Percentiles rank a stretch among this genome's conserved stretches.
phyloP scores from a whole-genome alignment of 2,888 invertebrate species.

The Metacarcinus magister region DNA sequence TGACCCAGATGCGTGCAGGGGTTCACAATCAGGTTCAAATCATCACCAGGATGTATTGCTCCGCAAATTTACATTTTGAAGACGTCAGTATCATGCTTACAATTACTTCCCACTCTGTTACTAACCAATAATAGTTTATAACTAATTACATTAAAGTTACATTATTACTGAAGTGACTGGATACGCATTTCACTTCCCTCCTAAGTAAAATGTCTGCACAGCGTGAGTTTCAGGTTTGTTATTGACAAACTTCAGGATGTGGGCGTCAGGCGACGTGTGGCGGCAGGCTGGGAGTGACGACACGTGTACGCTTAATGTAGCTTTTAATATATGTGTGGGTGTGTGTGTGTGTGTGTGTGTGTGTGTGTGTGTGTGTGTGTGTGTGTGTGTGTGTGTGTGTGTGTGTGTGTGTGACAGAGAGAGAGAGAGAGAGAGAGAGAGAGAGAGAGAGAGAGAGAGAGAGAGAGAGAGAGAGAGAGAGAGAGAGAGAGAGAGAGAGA shows the following conservation, averaged over 20 bases:
- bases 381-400: constrained; percentile 26
- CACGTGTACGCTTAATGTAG: background rate
- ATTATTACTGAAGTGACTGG: background rate
- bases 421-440: background rate
- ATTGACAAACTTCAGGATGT: background rate
- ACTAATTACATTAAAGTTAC: background rate
- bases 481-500: no score
- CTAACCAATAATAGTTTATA: no score
- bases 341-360: constrained; percentile 26
- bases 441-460: no score
- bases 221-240: background rate
- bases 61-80: no score
- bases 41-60: no score
- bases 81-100: background rate
- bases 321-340: background rate
- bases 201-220: background rate
- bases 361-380: constrained; percentile 26
- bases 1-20: no score
- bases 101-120: background rate
- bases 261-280: background rate
- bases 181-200: constrained; percentile 26
- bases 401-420: background rate
- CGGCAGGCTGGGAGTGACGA: background rate
- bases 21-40: no score
- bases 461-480: no score